Conservation (phyloP, 2,797 vertebrate genomes). For the Pangasius mekongensis region DNA sequence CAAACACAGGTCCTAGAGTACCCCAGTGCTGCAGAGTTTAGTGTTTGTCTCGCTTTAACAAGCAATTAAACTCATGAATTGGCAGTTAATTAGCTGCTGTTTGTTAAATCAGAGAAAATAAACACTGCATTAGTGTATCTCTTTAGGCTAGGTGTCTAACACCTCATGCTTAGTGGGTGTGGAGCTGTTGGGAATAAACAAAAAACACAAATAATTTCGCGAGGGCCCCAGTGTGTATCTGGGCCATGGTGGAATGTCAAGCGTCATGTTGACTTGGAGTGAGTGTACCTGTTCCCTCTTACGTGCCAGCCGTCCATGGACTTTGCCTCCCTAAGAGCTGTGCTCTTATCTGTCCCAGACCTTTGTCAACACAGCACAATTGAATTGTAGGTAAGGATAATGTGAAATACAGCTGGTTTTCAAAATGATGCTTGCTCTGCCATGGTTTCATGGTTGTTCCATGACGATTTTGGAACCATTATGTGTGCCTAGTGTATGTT, state of each 20-base stretch:
- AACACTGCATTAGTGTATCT: not conserved
- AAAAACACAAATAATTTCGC: not conserved
- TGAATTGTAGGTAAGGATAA: slow-evolving; percentile 5
- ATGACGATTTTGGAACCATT: not conserved
- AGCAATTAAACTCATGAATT: not conserved
- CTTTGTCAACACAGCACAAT: slow-evolving; percentile 30
- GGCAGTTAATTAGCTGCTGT: not conserved
- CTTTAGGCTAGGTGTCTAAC: not conserved
- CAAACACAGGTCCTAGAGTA: not conserved
- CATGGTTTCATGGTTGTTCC: not conserved
- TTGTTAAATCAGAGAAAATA: not conserved
- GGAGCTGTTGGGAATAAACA: not conserved
- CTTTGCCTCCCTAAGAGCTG: slow-evolving; percentile 19
- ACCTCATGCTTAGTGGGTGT: not conserved
- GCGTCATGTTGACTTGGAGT: not conserved
- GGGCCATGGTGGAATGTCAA: not conserved
- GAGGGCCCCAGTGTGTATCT: not conserved
- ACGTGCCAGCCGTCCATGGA: slow-evolving; percentile 20
- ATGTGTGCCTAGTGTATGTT: not conserved
- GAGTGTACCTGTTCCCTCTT: slow-evolving; percentile 9
- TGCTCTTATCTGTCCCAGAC: slow-evolving; percentile 27
- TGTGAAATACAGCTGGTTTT: not conserved
- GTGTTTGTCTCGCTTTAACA: not conserved
- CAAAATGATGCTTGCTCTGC: too few relatives aligned
- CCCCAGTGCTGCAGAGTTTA: not conserved